Evolutionary conservation across 2,888 invertebrate species (phyloP).

Genomic region (Oegoconia quadripuncta): DNA sequence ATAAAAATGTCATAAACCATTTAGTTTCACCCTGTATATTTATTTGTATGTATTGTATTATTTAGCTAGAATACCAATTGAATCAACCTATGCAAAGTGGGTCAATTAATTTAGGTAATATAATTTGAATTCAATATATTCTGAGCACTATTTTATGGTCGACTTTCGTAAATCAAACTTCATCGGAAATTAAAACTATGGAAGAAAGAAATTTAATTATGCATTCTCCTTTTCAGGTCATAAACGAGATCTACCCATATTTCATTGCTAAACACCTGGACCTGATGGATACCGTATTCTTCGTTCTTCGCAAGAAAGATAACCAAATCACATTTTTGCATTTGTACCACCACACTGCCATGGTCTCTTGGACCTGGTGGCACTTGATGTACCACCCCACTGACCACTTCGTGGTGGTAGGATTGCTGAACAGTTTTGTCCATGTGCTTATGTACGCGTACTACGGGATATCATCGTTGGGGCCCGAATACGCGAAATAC

Average conservation of each 20-base stretch:
- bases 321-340: constrained; percentile 92
- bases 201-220: too few relatives aligned
- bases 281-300: constrained; percentile 90
- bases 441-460: constrained; percentile 92
- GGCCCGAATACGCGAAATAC: constrained; percentile 85
- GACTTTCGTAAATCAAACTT: too few relatives aligned
- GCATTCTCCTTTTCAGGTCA: constrained; percentile 49
- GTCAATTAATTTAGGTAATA: too few relatives aligned
- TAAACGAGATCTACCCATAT: constrained; percentile 80
- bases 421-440: constrained; percentile 86
- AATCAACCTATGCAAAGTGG: too few relatives aligned
- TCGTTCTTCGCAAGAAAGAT: constrained; percentile 88
- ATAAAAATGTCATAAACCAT: too few relatives aligned
- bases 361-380: constrained; percentile 88
- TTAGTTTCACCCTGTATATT: too few relatives aligned
- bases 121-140: too few relatives aligned
- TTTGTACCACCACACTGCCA: constrained; percentile 91
- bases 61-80: too few relatives aligned
- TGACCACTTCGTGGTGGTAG: constrained; percentile 87
- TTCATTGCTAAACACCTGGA: constrained; percentile 89
- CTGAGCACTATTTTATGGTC: too few relatives aligned
- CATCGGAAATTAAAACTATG: too few relatives aligned
- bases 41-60: too few relatives aligned
- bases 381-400: constrained; percentile 87
- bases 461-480: constrained; percentile 86